Evolutionary conservation across 1,140 invertebrate species (phyloP), one percentile per base, ranked within the genome.

Genomic region (Brachionus angularis): DNA sequence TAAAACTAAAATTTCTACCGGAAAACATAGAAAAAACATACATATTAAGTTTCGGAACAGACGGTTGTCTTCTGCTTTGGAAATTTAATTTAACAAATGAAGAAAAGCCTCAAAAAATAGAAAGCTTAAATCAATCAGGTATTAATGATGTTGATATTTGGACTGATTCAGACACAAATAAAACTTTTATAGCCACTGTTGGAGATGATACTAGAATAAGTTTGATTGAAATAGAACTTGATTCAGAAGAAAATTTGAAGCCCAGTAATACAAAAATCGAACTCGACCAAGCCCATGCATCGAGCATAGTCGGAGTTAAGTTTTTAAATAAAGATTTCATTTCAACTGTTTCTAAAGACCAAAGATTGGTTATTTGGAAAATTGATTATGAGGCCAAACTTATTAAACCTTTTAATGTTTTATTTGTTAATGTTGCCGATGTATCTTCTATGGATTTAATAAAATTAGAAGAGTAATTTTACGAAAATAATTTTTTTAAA

Each of bases 121-220:
- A 16, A 12, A 29, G n/a, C 1, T 18, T 67, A 33, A 46, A 67
- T 21, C 62, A 67, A 50, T 67, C 62, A 1, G 62, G 62, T n/a
- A 50, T 67, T 12, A 67, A 67, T 50, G 62, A 67, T 47, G 47
- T 67, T 10, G 62, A 67, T 21, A 2, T 47, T 1, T 47, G 18
- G 0, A 4, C 14, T 23, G 2, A 27, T 18, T 31, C 42, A 1
- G 44, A 67, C 16, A 18, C 25, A 1, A 67, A 33, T 0, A n/a
- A 47, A 33, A 23, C 53, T 39, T 1, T 67, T 21, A 21, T 67
- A 36, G 62, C 62, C 1, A 67, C 62, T n/a, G 62, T 67, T 34
- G 62, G 62, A 31, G 62, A 67, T 29, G 62, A 67, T 36, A 67
- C 62, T 23, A 34, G 62, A 34, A 47, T 67, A n/a, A 67, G 27